Evolutionary conservation across 2,113 vertebrate genomes (phyloP), one percentile per base, ranked within the genome.

Genomic region (Bagarius yarrelli): DNA sequence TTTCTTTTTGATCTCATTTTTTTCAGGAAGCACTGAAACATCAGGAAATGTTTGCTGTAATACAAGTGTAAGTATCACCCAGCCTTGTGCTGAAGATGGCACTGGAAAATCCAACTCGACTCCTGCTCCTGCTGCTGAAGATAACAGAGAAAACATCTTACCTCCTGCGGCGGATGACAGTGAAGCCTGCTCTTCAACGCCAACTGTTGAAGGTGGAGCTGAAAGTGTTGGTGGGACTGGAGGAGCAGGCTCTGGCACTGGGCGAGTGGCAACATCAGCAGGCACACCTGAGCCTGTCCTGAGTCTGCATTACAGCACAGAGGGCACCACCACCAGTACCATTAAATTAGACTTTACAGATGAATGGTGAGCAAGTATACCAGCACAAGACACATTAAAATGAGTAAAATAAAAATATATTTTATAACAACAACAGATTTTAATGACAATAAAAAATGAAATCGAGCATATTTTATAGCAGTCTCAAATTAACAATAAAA

Each of bases 291-390:
- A 99, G 90, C 97, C 97, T 0, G 95, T 99, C 87, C 94, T 99
- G 83, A 98, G 97, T 88, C 94, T 99, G 77, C 97, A 98, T 91
- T 99, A 98, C 91, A 99, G 98, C 90, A 98, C 98, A 61, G 96
- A 99, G 92, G 98, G 98, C 88, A 99, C 98, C 0, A 99, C 96
- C 71, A 95, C 96, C 90, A 99, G 98, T 92, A 99, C 98, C 80
- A 99, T 99, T 90, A 98, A 98, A 92, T 92, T 99, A 87, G 94
- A 97, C 92, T 99, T 99, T 90, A 99, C 96, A 23, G 98, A 99
- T 83, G 97, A 99, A 89, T 99, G 98, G 98, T 98, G 94, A 96
- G 94, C 19, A 44, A 72, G 16, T 52, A 12, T 36, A 70, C 67
- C 55, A 61, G 30, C 78, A 30, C 50, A 19, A 60, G 18, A 25